Conservation (phyloP, 2,888 invertebrate genomes). For the Notodonta ziczac region DNA sequence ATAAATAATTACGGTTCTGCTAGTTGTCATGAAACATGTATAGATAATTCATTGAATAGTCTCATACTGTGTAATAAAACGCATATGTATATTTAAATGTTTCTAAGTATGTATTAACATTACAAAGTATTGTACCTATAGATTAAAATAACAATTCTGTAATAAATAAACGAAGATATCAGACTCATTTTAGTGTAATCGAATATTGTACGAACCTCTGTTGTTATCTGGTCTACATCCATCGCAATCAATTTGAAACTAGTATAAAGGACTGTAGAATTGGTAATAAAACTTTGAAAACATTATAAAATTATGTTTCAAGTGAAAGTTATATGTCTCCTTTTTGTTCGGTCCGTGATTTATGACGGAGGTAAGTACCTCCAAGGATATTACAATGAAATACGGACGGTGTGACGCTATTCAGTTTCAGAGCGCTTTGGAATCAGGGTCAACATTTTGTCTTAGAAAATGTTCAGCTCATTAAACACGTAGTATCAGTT, state of each 20-base stretch:
- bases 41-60: conserved; percentile 32
- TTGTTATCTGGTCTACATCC: conserved; percentile 62
- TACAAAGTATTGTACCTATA: conserved; percentile 44
- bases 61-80: conserved; percentile 37
- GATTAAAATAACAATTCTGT: conserved; percentile 42
- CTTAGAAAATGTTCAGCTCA: no score
- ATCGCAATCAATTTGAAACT: conserved; percentile 63
- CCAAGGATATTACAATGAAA: neutral
- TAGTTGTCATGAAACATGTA: conserved; percentile 40
- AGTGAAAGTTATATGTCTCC: conserved; percentile 3
- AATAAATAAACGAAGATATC: conserved; percentile 51
- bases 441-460: no score
- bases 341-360: conserved; percentile 7
- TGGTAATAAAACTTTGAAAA: conserved; percentile 74
- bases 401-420: neutral
- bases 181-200: conserved; percentile 50
- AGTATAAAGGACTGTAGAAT: conserved; percentile 73
- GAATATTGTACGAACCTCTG: conserved; percentile 57
- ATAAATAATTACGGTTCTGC: conserved; percentile 35
- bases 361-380: neutral
- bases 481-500: no score
- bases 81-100: conserved; percentile 57
- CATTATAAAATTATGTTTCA: conserved; percentile 37
- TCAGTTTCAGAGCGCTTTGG: neutral
- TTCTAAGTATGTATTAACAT: conserved; percentile 40